Evolutionary conservation across 2,888 invertebrate species (phyloP).

Genomic region (Xestia xanthographa): DNA sequence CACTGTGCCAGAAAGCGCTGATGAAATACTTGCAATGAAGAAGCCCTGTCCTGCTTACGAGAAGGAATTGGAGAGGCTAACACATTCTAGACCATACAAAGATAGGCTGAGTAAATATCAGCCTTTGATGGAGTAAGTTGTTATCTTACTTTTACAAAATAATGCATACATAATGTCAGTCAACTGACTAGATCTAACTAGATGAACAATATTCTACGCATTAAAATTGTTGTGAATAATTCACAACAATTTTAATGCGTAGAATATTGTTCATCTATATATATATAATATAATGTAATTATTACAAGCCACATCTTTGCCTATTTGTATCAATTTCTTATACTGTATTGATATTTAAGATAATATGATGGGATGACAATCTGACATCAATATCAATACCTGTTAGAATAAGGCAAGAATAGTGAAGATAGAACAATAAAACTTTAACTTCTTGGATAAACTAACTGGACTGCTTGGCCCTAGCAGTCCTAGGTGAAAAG

Average conservation of each 20-base stretch:
- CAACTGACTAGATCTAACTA: neutral
- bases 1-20: slow-evolving; percentile 91
- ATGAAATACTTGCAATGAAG: slow-evolving; percentile 91
- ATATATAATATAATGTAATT: too few species aligned
- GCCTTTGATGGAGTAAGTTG: slow-evolving; percentile 90
- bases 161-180: neutral
- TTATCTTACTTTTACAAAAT: neutral
- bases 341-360: neutral
- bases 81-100: slow-evolving; percentile 88
- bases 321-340: neutral
- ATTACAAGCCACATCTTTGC: neutral
- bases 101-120: slow-evolving; percentile 90
- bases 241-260: too few species aligned
- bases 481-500: neutral
- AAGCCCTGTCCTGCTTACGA: slow-evolving; percentile 93
- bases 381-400: too few species aligned
- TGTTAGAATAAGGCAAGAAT: neutral
- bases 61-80: slow-evolving; percentile 87
- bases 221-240: neutral
- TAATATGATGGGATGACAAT: neutral
- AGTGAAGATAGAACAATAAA: neutral
- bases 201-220: neutral
- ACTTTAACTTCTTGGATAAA: neutral
- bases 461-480: too few species aligned
- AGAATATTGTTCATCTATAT: too few species aligned